These are phyloP conservation scores for Dione juno DNA, from an alignment of 2,888 invertebrate species.

Conservation along the genomic window DNA sequence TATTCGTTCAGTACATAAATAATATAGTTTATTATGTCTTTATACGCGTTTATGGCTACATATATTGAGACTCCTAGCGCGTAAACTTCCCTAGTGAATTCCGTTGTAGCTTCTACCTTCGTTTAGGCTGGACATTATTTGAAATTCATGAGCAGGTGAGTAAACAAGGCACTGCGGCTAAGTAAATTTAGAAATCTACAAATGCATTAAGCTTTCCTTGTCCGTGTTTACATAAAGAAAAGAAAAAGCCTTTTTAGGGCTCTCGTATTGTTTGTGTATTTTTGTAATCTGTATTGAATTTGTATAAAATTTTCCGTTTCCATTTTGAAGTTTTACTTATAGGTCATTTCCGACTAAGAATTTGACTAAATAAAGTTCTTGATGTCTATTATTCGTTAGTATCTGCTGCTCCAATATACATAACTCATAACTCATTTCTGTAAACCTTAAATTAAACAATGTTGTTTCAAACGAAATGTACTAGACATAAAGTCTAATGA, in stretches of 20 bases:
- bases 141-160: conserved; percentile 44
- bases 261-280: too few species aligned
- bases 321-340: too few species aligned
- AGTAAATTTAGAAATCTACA: conserved; percentile 22
- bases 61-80: conserved; percentile 14
- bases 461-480: too few species aligned
- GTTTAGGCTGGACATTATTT: conserved; percentile 46
- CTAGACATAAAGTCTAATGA: too few species aligned
- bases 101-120: conserved; percentile 43
- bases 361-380: too few species aligned
- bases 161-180: conserved; percentile 33
- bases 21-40: conserved; percentile 1
- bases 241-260: neutral
- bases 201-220: neutral
- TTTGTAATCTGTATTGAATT: too few species aligned
- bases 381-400: too few species aligned
- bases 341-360: too few species aligned
- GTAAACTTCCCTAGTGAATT: conserved; percentile 41
- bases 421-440: too few species aligned
- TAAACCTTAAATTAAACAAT: too few species aligned
- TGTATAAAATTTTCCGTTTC: too few species aligned
- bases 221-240: conserved; percentile 1
- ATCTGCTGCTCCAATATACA: too few species aligned
- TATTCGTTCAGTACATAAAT: neutral
- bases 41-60: conserved; percentile 2